These are phyloP conservation scores for Moxostoma hubbsi DNA, from an alignment of 2,797 vertebrate species.

Conservation along the genomic window DNA sequence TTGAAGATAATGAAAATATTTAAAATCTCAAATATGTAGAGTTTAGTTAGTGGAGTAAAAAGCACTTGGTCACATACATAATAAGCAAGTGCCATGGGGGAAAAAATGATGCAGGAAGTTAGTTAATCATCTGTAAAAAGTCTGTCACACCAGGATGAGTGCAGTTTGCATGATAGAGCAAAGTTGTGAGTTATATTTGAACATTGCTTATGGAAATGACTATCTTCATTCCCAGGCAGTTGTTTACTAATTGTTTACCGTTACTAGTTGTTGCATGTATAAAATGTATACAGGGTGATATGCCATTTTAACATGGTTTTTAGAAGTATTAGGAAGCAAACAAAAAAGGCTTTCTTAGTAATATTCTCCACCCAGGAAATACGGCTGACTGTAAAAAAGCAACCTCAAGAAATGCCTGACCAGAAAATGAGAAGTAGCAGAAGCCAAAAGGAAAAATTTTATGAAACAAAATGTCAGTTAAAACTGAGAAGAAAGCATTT, in stretches of 20 bases:
- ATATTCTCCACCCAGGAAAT: constrained; percentile 41
- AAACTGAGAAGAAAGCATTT: not conserved
- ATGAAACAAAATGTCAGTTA: constrained; percentile 1
- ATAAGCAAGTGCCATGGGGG: not conserved
- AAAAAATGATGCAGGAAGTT: constrained; percentile 21
- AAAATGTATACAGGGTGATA: no score
- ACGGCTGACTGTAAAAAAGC: constrained; percentile 1
- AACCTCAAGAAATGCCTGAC: not conserved
- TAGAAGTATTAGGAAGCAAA: not conserved
- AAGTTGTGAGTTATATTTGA: not conserved
- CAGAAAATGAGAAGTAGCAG: constrained; percentile 41
- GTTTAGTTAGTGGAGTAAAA: no score
- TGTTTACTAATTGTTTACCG: no score
- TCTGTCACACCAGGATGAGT: constrained; percentile 13
- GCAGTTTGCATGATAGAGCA: constrained; percentile 21
- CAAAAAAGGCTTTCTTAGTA: constrained; percentile 52
- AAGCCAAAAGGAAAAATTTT: not conserved
- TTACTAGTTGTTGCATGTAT: no score
- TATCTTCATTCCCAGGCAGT: not conserved
- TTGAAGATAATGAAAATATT: no score
- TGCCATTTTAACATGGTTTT: not conserved
- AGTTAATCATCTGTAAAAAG: constrained; percentile 24
- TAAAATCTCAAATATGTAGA: no score
- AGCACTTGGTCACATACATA: no score
- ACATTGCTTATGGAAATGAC: not conserved